A percentile compares a stretch with the other conserved stretches of the same genome.
phyloP scores from a whole-genome alignment of 2,113 vertebrate species.

The Grantiella picta region DNA sequence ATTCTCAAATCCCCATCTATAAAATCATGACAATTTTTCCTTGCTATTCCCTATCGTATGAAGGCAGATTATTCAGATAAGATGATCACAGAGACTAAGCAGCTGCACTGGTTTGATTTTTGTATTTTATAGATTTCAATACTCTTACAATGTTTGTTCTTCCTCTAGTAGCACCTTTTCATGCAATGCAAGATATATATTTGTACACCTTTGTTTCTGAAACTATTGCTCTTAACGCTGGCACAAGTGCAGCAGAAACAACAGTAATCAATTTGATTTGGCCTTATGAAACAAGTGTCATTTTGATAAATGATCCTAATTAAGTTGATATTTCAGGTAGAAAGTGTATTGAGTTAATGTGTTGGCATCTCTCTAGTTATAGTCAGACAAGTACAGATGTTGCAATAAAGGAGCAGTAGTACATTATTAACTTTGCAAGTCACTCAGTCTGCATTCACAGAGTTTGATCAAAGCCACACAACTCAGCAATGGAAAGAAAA shows the following conservation, averaged over 20 bases:
- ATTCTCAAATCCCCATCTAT: not conserved
- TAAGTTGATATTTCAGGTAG: constrained; percentile 72
- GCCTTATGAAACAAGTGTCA: constrained; percentile 71
- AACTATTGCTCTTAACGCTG: constrained; percentile 44
- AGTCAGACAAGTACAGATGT: constrained; percentile 66
- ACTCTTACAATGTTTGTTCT: not conserved
- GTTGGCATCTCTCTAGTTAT: constrained; percentile 21
- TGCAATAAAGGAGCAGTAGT: constrained; percentile 15
- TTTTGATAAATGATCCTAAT: constrained; percentile 79
- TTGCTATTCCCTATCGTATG: not conserved
- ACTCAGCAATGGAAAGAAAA: constrained; percentile 12
- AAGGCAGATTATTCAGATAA: not conserved
- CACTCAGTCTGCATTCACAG: constrained; percentile 5
- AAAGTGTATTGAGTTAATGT: constrained; percentile 67
- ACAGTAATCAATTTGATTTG: constrained; percentile 73
- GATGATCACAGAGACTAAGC: not conserved
- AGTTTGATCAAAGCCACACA: constrained; percentile 48
- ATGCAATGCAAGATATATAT: not conserved
- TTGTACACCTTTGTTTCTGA: constrained; percentile 30
- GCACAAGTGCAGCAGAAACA: constrained; percentile 39
- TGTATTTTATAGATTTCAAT: not conserved
- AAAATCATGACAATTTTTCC: not conserved
- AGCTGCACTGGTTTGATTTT: not conserved
- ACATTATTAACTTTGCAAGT: constrained; percentile 52
- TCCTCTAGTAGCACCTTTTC: not conserved